Evolutionary conservation across 2,888 invertebrate species (phyloP), one percentile per base, ranked within the genome.

Genomic region (Plebejus anna): DNA sequence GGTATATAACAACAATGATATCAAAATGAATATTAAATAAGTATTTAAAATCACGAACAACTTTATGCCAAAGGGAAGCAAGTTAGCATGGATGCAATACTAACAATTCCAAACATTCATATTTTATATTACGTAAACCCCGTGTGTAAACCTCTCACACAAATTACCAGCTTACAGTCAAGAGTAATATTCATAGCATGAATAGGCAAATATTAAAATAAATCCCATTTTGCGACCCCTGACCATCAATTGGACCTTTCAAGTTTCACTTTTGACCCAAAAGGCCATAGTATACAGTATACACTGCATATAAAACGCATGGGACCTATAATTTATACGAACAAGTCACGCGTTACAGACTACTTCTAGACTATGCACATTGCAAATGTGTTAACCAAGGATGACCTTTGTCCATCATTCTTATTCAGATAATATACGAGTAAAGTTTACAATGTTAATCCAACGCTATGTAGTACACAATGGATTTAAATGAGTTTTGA

Each of bases 401-500:
- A 51, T 32, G 72, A 73, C 72, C 72, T 73, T 51, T 47, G 38
- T n/a, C 11, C 22, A 42, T 16, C 38, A 38, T 42, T 42, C n/a
- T n/a, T 70, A 36, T 70, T 70, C n/a, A 36, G 1, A 38, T 9
- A 42, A 6, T 1, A 36, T 42, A 70, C 38, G 42, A 32, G 38
- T 36, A 36, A 70, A n/a, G 4, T 70, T 16, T 36, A 70, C 70
- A 28, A 61, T 61, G 59, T 61, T 28, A 61, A 61, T 61, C 59
- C 9, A 61, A 22, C 7, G 7, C 42, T 4, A 42, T 42, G 6
- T 42, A 42, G 6, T 7, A 38, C 22, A 22, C 22, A 22, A 22
- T 22, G 22, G 22, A 22, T 22, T 22, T 22, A 22, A 22, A 22
- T 0, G 5, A 7, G 42, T 42, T 42, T 42, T 6, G 7, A 6